Conservation (phyloP, 1,140 invertebrate species). For the Caerostris extrusa region DNA sequence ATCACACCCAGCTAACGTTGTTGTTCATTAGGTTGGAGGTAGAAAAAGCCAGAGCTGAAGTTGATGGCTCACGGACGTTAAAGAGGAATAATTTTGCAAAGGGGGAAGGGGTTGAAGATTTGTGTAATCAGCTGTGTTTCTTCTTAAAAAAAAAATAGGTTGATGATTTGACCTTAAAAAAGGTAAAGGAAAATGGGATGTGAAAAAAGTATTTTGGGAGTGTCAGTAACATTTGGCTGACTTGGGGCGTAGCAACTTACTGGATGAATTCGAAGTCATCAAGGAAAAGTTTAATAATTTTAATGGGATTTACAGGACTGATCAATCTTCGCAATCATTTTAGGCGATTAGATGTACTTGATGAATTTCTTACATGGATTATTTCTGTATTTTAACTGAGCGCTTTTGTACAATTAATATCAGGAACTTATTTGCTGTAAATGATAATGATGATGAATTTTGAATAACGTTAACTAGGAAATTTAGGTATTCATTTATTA, state of each 20-base stretch:
- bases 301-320: too few species aligned
- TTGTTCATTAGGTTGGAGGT: not conserved
- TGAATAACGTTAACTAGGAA: too few species aligned
- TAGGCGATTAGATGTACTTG: too few species aligned
- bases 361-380: too few species aligned
- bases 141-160: not conserved
- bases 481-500: too few species aligned
- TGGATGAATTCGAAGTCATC: too few species aligned
- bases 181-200: not conserved
- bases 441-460: too few species aligned
- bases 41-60: not conserved
- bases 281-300: too few species aligned
- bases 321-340: too few species aligned
- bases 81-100: not conserved
- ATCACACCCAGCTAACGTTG: slow-evolving; percentile 45
- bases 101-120: not conserved
- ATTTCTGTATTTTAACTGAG: not conserved
- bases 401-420: too few species aligned
- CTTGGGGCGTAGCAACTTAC: not conserved
- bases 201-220: not conserved
- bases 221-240: slow-evolving; percentile 62
- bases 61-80: not conserved
- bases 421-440: too few species aligned
- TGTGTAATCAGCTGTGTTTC: not conserved
- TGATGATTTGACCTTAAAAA: slow-evolving; percentile 41